Percentiles rank a stretch among this genome's conserved stretches.
These are phyloP conservation scores for Chironomus striatipennis DNA, from an alignment of 1,140 invertebrate species.

Conservation along the genomic window DNA sequence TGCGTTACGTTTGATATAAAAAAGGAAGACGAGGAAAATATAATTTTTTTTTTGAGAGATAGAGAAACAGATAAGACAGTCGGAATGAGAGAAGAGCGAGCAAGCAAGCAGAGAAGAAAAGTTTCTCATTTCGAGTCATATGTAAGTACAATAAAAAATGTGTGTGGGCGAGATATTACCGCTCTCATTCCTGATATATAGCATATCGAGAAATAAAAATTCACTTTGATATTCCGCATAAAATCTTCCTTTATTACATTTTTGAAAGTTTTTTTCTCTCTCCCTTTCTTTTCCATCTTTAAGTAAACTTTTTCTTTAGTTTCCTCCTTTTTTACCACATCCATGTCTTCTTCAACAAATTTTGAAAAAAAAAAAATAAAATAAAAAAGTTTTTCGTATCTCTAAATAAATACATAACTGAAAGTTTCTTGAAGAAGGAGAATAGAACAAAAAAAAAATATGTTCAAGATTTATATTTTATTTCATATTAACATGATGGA, in stretches of 20 bases:
- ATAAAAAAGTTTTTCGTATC: too few species aligned
- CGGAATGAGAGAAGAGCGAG: background rate
- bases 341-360: background rate
- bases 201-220: constrained; percentile 3
- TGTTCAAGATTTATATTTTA: too few species aligned
- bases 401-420: too few species aligned
- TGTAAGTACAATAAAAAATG: background rate
- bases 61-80: background rate
- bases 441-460: too few species aligned
- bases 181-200: background rate
- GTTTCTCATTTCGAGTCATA: background rate
- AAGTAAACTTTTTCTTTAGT: background rate
- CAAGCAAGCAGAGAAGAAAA: background rate
- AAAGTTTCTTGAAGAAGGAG: too few species aligned
- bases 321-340: background rate
- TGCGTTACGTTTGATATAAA: background rate
- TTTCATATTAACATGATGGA: too few species aligned
- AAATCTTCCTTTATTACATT: constrained; percentile 23
- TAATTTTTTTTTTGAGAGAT: background rate
- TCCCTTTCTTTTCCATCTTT: background rate
- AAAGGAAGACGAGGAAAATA: background rate
- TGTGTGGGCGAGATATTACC: constrained; percentile 2
- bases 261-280: background rate
- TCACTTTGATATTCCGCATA: constrained; percentile 21
- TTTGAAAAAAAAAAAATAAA: background rate